These are phyloP conservation scores for Ancistrus triradiatus DNA, from an alignment of 2,113 vertebrate species.

Conservation along the genomic window DNA sequence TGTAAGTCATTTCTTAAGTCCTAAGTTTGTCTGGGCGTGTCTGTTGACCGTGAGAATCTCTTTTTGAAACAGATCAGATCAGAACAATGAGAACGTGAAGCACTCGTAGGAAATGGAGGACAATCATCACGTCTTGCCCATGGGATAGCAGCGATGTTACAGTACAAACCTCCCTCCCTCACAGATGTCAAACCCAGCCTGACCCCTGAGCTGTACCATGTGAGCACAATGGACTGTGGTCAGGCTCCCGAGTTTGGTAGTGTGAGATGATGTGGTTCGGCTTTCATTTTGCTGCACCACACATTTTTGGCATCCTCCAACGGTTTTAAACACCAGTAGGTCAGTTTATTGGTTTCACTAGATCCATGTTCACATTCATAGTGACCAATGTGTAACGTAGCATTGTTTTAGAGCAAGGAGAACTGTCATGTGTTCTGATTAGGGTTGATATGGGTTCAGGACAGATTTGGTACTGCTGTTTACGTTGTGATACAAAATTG, in stretches of 20 bases:
- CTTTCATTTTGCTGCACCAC: neutral
- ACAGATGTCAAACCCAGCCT: neutral
- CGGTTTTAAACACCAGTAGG: too few species aligned
- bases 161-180: neutral
- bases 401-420: too few species aligned
- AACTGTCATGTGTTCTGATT: too few species aligned
- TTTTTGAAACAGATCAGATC: conserved; percentile 66
- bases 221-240: neutral
- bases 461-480: too few species aligned
- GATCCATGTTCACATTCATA: too few species aligned
- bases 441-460: too few species aligned
- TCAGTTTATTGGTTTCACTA: too few species aligned
- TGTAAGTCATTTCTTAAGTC: too few species aligned
- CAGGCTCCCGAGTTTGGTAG: neutral
- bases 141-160: neutral
- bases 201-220: neutral
- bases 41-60: neutral
- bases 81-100: conserved; percentile 68
- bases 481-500: too few species aligned
- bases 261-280: conserved; percentile 7
- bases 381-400: too few species aligned
- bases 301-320: neutral
- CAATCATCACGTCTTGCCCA: neutral
- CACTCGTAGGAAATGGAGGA: conserved; percentile 25
- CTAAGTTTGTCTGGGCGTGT: neutral